Base-by-base conservation (phyloP, 2,113 vertebrate species). In the Lamprotornis superbus region DNA sequence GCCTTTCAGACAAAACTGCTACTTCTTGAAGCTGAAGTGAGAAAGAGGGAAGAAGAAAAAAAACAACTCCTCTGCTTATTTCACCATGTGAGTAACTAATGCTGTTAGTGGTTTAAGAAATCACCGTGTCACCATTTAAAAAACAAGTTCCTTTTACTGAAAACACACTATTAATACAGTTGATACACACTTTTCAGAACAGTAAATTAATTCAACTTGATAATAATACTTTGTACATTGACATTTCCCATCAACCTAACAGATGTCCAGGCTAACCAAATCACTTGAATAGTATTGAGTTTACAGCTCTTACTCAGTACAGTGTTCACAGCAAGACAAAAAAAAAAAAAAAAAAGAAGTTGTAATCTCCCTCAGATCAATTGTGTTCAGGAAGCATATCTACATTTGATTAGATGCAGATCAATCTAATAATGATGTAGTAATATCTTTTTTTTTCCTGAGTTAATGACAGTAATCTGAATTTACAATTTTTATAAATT, bases 1-100 rank as follows among this genome's bases (percentile, higher is more conserved):
- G 91, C 81, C 40, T 98, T 99, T 83, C 98, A 98, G 95, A 88
- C 81, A 79, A 98, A 98, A 97, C 96, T 99, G 93, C 76, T 98
- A 52, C 89, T 97, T 91, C 98, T 99, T 89, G 98, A 99, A 97
- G 95, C 96, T 30, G 98, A 99, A 95, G 98, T 98, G 90, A 98
- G 94, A 93, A 95, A 97, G 88, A 94, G 76, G 68, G 98, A 98
- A 30, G 98, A 98, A 59, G 98, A 99, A 81, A 98, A 98, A 83
- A 98, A 97, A 9, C 92, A 98, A 49, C 97, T 99, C 81, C 94
- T 97, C 74, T 94, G 28, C 69, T 73, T 76, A 63, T 88, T 98
- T 63, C 90, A 96, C 49, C 87, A 15, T 68, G 98, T 98, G 81
- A 97, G 98, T 97, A 94, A 91, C 78, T 47, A 61, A 70, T 35